A percentile compares a stretch with the other conserved stretches of the same genome.
Conservation (phyloP, 2,888 invertebrate genomes). For the Cantharis rustica region DNA sequence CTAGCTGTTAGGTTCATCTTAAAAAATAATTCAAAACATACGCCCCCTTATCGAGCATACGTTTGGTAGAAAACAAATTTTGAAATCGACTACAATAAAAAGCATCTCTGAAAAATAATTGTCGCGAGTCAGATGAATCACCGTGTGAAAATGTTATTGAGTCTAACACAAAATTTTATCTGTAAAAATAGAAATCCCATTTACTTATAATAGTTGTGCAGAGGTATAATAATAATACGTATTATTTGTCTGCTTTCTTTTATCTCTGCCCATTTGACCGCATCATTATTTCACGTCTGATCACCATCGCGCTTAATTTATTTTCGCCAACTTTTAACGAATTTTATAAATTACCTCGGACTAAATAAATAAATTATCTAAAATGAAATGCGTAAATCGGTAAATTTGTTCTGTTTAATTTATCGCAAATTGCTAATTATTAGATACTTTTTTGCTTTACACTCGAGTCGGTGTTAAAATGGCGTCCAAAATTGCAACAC, state of each 20-base stretch:
- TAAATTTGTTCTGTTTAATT: neutral
- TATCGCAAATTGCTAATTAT: neutral
- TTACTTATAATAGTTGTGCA: neutral
- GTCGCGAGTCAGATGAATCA: neutral
- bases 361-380: neutral
- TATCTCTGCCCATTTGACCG: neutral
- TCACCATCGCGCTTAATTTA: neutral
- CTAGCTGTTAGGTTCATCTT: neutral
- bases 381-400: neutral
- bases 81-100: neutral
- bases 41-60: neutral
- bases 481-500: neutral
- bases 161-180: neutral
- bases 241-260: neutral
- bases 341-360: neutral
- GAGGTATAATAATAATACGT: neutral
- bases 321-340: neutral
- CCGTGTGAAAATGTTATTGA: neutral
- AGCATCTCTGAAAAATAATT: neutral
- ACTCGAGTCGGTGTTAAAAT: neutral
- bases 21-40: neutral
- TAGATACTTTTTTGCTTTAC: neutral
- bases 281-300: neutral
- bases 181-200: neutral
- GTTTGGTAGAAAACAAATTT: neutral